These are phyloP conservation scores for Burhinus oedicnemus DNA, from an alignment of 2,113 vertebrate genomes.

Conservation along the genomic window DNA sequence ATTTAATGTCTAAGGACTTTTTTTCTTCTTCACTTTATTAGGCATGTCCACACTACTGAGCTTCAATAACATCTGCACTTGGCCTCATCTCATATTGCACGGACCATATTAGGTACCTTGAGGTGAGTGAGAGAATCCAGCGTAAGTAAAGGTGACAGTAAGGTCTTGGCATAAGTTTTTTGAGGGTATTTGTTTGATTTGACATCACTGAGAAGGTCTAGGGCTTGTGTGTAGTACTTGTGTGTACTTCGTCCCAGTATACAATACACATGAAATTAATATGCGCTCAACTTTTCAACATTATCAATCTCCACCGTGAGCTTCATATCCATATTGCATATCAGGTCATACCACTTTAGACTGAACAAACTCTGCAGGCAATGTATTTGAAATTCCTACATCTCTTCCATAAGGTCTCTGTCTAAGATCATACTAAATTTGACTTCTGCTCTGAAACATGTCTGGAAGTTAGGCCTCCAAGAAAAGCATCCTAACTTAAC, in stretches of 20 bases:
- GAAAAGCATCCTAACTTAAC: background rate
- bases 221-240: background rate
- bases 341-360: background rate
- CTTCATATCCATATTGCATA: background rate
- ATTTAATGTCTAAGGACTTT: background rate
- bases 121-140: background rate
- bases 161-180: background rate
- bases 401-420: background rate
- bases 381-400: background rate
- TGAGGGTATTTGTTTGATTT: background rate
- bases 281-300: background rate
- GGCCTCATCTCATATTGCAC: background rate
- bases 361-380: background rate
- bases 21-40: background rate
- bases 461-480: background rate
- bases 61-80: background rate
- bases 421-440: background rate
- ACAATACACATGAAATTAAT: background rate
- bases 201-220: background rate
- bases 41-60: background rate
- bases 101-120: background rate
- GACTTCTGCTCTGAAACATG: background rate
- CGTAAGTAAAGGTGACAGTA: background rate
- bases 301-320: background rate
- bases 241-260: background rate